Evolutionary conservation across 2,888 invertebrate species (phyloP), one percentile per base, ranked within the genome.

Genomic region (Macaria liturata): DNA sequence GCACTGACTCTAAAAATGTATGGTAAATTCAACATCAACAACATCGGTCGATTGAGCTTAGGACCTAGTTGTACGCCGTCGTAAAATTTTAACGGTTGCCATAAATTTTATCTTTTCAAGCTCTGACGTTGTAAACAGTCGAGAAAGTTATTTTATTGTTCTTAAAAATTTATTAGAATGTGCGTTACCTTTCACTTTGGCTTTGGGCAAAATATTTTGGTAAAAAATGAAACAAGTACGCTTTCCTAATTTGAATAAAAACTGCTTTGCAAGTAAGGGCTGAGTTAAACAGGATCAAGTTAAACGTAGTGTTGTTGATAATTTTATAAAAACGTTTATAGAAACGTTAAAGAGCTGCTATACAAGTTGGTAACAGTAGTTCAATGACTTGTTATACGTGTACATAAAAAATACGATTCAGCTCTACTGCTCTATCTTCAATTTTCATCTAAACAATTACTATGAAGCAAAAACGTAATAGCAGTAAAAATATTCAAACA

Each of bases 51-150:
- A 51, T 40, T 48, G 52, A 59, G 44, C 50, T 49, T 49, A 49
- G 44, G 37, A 51, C 51, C 51, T 42, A 51, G 54, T 59, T 55
- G 55, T 54, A 58, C 46, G 42, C 49, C 46, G 30, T 52, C 59
- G 48, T 59, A 59, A 59, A 59, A 55, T 45, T 52, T 59, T 59
- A 55, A 59, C 54, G 59, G 30, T 40, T 7, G 51, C 49, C 48
- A 55, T 59, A 59, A 56, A 59, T 52, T 62, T 59, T 53, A 61
- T 57, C 50, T 47, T 52, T 61, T 53, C 53, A 55, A 55, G 59
- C 55, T 59, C 45, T 48, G 59, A 59, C 48, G 47, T 55, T 59
- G 59, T 59, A 59, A 59, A 59, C 55, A 59, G 51, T 55, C 44
- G 47, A 32, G 51, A 54, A 54, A 48, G 62, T 54, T 37, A 57